Base-by-base conservation (phyloP, 92 coral and sea anemone genomes). In the Palythoa grandiflora region DNA sequence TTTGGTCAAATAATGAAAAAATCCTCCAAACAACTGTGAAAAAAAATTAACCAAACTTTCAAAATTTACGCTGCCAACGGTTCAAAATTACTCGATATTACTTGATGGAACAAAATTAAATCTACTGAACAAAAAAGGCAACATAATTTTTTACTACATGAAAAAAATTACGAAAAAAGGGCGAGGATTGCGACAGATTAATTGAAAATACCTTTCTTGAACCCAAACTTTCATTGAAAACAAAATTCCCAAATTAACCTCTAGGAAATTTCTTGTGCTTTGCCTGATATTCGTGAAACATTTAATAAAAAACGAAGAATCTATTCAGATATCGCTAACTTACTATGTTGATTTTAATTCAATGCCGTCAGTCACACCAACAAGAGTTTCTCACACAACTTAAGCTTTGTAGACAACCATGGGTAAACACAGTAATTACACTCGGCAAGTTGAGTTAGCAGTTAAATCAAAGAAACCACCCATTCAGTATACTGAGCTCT, bases 401-500 rank as follows among this genome's bases (percentile, higher is more conserved):
- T 68, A 28, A 1, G 35, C 40, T 21, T 8, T 20, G 68, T 79
- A 15, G 10, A 79, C 14, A 48, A 47, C 8, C 38, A 65, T 8
- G 19, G 39, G 75, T 61, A 37, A 28, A 28, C 28, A 28, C 28
- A 28, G 28, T 28, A 28, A 79, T 11, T 11, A 66, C 60, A 66
- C 21, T 12, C 28, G 28, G 28, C 47, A 44, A 71, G 53, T 28
- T 14, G 47, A 66, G 86, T 81, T 81, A 81, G 75, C 86, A 81
- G 28, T 28, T 28, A 28, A 28, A 28, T 47, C 7, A 44, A 63
- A 11, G 86, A 65, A 71, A 20, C 66, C 63, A 81, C 76, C 75
- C 86, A 44, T 48, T 14, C 48, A 47, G 60, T 65, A 81, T 65
- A 11, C 38, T 60, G 37, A 66, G 75, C 75, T 68, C 85, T 80